phyloP scores from a whole-genome alignment of 2,113 vertebrate species.

The Bufo bufo region DNA sequence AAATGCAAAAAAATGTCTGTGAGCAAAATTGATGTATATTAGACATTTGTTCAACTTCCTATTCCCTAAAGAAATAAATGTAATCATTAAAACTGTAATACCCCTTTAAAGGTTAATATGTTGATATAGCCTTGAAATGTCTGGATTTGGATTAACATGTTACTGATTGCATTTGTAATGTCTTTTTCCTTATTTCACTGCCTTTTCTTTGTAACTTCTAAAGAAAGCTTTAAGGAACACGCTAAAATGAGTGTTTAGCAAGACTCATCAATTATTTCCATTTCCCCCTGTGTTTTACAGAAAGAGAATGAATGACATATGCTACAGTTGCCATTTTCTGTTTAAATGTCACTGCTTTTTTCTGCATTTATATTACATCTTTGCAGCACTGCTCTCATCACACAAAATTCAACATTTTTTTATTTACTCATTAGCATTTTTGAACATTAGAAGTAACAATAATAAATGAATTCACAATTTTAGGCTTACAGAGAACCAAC shows the following conservation, averaged over 20 bases:
- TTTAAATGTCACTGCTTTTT: conserved; percentile 35
- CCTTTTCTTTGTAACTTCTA: conserved; percentile 1
- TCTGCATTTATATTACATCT: conserved; percentile 23
- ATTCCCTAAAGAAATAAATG: too few species aligned
- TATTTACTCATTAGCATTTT: not conserved
- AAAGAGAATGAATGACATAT: conserved; percentile 22
- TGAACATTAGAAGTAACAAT: not conserved
- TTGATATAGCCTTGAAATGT: not conserved
- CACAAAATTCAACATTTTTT: not conserved
- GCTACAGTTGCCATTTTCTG: conserved; percentile 10
- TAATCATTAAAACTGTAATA: too few species aligned
- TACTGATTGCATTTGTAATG: not conserved
- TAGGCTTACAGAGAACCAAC: not conserved
- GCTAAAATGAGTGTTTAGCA: conserved; percentile 18
- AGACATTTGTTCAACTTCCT: too few species aligned
- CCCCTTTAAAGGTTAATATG: not conserved
- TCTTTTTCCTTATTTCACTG: not conserved
- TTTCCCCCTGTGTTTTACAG: conserved; percentile 15
- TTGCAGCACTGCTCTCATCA: not conserved
- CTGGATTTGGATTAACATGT: not conserved
- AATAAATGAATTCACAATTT: not conserved
- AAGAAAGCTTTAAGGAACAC: not conserved
- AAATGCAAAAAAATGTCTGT: too few species aligned
- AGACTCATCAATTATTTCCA: conserved; percentile 26
- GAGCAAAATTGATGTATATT: too few species aligned